Conservation (phyloP, 2,797 vertebrate species). For the Falco biarmicus region DNA sequence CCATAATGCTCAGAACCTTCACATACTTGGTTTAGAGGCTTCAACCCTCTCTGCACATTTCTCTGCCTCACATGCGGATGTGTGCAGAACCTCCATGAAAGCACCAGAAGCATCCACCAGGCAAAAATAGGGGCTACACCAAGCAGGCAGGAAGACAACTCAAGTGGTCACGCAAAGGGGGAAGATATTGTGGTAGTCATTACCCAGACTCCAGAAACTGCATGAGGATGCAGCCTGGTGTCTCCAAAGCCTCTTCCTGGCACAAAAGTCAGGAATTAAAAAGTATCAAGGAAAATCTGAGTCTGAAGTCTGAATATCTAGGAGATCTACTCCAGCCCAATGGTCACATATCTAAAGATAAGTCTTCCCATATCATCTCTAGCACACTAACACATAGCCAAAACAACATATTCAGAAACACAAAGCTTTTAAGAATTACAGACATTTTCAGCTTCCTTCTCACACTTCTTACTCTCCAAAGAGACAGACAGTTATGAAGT, state of each 20-base stretch:
- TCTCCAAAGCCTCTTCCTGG: neutral
- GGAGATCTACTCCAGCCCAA: neutral
- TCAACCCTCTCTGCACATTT: neutral
- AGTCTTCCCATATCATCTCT: neutral
- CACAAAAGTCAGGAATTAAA: neutral
- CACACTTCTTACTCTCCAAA: neutral
- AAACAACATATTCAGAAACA: neutral
- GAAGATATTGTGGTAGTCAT: neutral
- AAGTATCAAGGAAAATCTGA: neutral
- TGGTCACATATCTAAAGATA: neutral
- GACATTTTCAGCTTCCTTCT: neutral
- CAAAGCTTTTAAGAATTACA: neutral
- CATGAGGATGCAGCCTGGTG: neutral
- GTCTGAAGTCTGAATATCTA: neutral
- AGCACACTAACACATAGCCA: neutral
- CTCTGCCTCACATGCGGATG: neutral
- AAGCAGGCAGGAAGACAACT: neutral
- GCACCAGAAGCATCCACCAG: neutral
- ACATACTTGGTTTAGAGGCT: neutral
- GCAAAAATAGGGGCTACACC: neutral
- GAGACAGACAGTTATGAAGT: neutral
- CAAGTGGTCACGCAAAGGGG: neutral
- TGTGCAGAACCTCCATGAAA: neutral
- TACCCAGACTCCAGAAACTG: neutral
- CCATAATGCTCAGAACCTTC: neutral